Conservation (phyloP, 2,113 vertebrate genomes). For the Lophius piscatorius region DNA sequence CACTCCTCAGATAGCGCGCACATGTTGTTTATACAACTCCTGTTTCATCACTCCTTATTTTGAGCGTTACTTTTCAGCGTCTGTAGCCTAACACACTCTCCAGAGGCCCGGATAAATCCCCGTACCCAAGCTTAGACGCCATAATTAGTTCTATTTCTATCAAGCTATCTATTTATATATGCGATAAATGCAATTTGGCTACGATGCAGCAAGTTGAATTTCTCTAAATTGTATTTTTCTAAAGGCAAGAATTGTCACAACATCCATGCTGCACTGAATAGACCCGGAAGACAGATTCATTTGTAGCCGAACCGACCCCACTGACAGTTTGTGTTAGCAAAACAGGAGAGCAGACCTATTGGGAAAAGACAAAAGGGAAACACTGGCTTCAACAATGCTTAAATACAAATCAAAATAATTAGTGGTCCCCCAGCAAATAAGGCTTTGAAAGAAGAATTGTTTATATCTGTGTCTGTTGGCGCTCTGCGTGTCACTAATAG, state of each 20-base stretch:
- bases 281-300: constrained; percentile 45
- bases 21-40: too few species aligned
- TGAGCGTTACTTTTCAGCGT: too few species aligned
- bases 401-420: constrained; percentile 61
- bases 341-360: constrained; percentile 26
- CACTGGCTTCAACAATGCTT: constrained; percentile 45
- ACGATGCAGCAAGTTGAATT: constrained; percentile 5
- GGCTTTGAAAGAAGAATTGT: constrained; percentile 41
- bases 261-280: constrained; percentile 33
- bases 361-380: constrained; percentile 42
- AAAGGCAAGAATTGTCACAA: constrained; percentile 26
- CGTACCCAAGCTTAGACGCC: too few species aligned
- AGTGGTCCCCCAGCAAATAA: constrained; percentile 59
- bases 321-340: constrained; percentile 25
- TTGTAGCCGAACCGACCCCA: constrained; percentile 18
- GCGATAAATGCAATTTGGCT: constrained; percentile 4
- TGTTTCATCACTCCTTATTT: too few species aligned
- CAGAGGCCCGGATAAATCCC: too few species aligned
- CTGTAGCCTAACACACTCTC: too few species aligned
- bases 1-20: too few species aligned
- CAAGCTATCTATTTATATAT: background rate
- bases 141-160: background rate
- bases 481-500: constrained; percentile 29
- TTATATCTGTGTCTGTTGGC: constrained; percentile 36
- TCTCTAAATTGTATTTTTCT: constrained; percentile 23